These are phyloP conservation scores for Notoglanidium macrostoma DNA, from an alignment of 2,797 vertebrate species.

Conservation along the genomic window DNA sequence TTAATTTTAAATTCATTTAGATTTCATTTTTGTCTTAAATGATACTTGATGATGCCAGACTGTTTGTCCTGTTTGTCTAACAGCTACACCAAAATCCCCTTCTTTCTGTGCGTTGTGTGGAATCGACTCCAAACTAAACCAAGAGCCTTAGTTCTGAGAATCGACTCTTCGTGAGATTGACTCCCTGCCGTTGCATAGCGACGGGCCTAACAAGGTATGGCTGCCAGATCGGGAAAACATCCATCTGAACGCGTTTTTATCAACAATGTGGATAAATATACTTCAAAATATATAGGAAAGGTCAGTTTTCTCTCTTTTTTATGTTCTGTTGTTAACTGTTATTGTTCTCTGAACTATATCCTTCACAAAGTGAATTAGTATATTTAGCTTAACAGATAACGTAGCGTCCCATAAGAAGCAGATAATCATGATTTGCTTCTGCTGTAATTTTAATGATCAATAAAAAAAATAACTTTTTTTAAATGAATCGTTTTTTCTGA, in stretches of 20 bases:
- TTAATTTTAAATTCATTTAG: not conserved
- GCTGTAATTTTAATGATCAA: not conserved
- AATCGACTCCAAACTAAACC: not conserved
- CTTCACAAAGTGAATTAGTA: not conserved
- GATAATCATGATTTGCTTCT: not conserved
- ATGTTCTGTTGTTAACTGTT: not conserved
- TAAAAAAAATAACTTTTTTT: not conserved
- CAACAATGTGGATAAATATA: constrained; percentile 81
- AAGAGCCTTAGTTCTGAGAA: not conserved
- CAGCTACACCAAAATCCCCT: not conserved
- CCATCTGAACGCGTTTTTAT: constrained; percentile 77
- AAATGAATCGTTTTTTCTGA: not conserved
- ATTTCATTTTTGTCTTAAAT: not conserved
- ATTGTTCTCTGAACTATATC: not conserved
- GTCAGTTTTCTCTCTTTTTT: constrained; percentile 65
- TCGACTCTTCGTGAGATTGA: not conserved
- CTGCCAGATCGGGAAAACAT: not conserved
- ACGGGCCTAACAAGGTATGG: not conserved
- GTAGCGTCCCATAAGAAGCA: not conserved
- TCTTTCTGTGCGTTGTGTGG: no score
- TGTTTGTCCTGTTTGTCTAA: no score
- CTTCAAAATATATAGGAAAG: constrained; percentile 78
- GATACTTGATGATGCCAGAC: not conserved
- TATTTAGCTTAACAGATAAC: not conserved
- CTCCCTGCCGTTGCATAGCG: not conserved